A percentile compares a stretch with the other conserved stretches of the same genome.
These are phyloP conservation scores for Hozukius guyotensis DNA, from an alignment of 2,797 vertebrate genomes.

Conservation along the genomic window DNA sequence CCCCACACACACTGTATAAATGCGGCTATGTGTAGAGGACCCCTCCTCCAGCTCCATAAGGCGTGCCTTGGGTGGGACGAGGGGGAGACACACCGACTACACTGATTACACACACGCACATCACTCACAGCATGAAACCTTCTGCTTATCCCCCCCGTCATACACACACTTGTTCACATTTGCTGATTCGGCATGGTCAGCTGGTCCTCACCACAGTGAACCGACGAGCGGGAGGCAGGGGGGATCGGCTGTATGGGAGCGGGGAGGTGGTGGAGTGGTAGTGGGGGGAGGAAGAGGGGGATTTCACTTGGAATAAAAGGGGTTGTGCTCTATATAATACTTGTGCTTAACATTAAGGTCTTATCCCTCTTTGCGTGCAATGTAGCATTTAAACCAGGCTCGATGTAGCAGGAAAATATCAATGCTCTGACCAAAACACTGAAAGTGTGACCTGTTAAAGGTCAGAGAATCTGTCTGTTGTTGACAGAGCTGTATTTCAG, in stretches of 20 bases:
- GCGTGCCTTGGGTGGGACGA: neutral
- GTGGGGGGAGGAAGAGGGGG: neutral
- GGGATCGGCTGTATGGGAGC: slow-evolving; percentile 6
- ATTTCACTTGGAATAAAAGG: slow-evolving; percentile 27
- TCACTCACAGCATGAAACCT: slow-evolving; percentile 51
- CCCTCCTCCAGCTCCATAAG: slow-evolving; percentile 34
- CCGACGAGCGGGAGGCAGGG: slow-evolving; percentile 2
- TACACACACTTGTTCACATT: slow-evolving; percentile 21
- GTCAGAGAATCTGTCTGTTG: neutral
- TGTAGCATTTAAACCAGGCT: slow-evolving; percentile 6
- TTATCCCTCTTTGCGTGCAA: slow-evolving; percentile 17
- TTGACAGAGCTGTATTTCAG: neutral
- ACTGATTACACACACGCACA: slow-evolving; percentile 48
- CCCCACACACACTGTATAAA: slow-evolving; percentile 36
- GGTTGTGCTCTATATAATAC: slow-evolving; percentile 30
- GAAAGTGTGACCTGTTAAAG: neutral
- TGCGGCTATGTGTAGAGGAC: slow-evolving; percentile 22
- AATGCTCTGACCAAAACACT: neutral
- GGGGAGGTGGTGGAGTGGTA: slow-evolving; percentile 5
- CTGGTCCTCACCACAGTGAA: slow-evolving; percentile 61
- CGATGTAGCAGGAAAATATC: neutral
- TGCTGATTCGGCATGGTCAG: slow-evolving; percentile 75
- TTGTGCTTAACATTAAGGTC: slow-evolving; percentile 11
- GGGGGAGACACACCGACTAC: slow-evolving; percentile 17
- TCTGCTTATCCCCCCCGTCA: slow-evolving; percentile 19